Evolutionary conservation across 2,888 invertebrate species (phyloP), one percentile per base, ranked within the genome.

Genomic region (Trichogramma dendrolimi): DNA sequence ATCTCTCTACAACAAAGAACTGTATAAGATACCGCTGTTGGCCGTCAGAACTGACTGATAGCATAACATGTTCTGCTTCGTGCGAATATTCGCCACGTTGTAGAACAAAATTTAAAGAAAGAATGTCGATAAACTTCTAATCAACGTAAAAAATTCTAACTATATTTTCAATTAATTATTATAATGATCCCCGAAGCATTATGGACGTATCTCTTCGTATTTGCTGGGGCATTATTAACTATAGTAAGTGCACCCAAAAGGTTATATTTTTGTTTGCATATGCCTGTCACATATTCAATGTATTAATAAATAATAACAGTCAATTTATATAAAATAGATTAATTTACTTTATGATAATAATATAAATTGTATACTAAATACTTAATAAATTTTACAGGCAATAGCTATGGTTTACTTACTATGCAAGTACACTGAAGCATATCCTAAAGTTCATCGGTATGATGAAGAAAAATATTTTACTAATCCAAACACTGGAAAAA

Each of bases 401-500:
- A 27, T 27, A 27, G 27, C 27, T 27, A 10, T 49, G 40, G 27
- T 55, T 8, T 61, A 38, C 44, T 27, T 59, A 55, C 11, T 65
- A 11, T 59, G 59, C 11, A 65, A 61, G 53, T 54, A 61, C 40
- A 63, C 63, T 51, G 46, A 63, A 11, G 40, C 61, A 4, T 90
- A 87, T 75, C 91, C 92, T 14, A 73, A 82, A 51, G 82, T 91
- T 52, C 80, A 80, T 67, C 82, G 91, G 53, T 85, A 84, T 73
- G 84, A 89, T 71, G 87, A 88, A 73, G 96, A 96, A 79, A 87
- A 88, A 71, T 85, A 80, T 68, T 96, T 85, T 78, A 76, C 85
- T 65, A 87, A 94, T 81, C 85, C 86, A 0, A 76, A 76, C 60
- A 84, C 82, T 71, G 78, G 81, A 68, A 65, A 80, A 73, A 80